Evolutionary conservation across 2,113 vertebrate species (phyloP), one percentile per base, ranked within the genome.

Genomic region (Pantherophis guttatus): DNA sequence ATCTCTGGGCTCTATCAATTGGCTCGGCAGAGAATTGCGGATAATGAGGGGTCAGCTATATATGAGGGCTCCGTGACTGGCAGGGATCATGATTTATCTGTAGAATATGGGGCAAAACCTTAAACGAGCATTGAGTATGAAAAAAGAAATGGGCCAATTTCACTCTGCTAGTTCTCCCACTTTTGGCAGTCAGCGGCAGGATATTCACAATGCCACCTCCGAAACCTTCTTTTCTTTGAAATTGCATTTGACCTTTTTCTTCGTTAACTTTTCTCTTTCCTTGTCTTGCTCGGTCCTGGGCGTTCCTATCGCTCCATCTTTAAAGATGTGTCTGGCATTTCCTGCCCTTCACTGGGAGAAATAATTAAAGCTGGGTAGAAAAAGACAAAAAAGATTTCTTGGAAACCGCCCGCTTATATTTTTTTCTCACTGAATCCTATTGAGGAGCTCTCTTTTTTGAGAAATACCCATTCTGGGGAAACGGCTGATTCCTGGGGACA

Each of bases 401-500:
- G n/a, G 39, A n/a, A 86, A 86, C 9, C 2, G 10, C 26, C 48
- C 44, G 3, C n/a, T 29, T 26, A 48, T 3, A 29, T 29, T 65
- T 65, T 10, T 57, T 86, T 24, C 12, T 33, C 33, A 52, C 24
- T 24, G 48, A 39, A 75, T 44, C 57, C 53, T 57, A 44, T 85
- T 19, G 29, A 75, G 70, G 70, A 15, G n/a, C 15, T 39, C 5
- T 26, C 55, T 70, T 23, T 3, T 87, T 10, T 23, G 50, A 62
- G 29, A 75, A 95, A 12, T 95, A 95, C 89, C 55, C 92, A 33
- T 90, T 88, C 57, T 93, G 53, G 86, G 2, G 11, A 0, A 94
- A 92, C 85, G 94, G 24, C 15, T 29, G 11, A 19, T 39, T 12
- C 86, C 8, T 26, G 12, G 17, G 29, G 58, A 21, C 86, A 39